Evolutionary conservation across 2,888 invertebrate species (phyloP), one percentile per base, ranked within the genome.

Genomic region (Petrolisthes cinctipes): DNA sequence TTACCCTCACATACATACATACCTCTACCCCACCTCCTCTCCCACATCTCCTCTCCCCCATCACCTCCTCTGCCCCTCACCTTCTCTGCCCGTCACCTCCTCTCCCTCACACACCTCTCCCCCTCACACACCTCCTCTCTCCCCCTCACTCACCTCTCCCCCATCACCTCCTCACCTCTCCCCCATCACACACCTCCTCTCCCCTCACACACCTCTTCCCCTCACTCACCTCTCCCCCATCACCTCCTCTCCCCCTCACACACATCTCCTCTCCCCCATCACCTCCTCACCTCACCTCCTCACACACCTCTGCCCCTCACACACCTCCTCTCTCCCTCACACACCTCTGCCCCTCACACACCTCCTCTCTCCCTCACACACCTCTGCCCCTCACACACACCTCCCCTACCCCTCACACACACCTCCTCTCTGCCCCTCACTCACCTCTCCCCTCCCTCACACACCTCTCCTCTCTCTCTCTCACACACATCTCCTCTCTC

Each of bases 71-170:
- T 61, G 87, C 23, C 76, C 85, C 71, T 89, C 73, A 14, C 53
- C 56, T 14, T 20, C 23, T 14, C 37, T 61, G 4, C 84, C 89
- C 75, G 81, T 91, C 20, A 84, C 91, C 86, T 86, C 14, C 51
- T 75, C 78, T 80, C 57, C 76, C 66, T 83, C 71, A n/a, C 61
- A 20, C 20, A 17, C n/a, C 71, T 71, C 71, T 66, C 68, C 17
- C 68, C 17, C 68, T 83, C 71, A 4, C 83, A 61, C 57, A 20
- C 37, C 78, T 11, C 54, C 86, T 53, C 17, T 37, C 57, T 57
- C 23, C 57, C 75, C n/a, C 75, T 20, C 20, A 6, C 20, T 20
- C n/a, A 9, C n/a, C 75, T 75, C 75, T 75, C 75, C n/a, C 75
- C n/a, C 79, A 37, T 53, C 51, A 23, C 51, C 79, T 79, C 79